A percentile compares a stretch with the other conserved stretches of the same genome.
These are phyloP conservation scores for Dasyprocta punctata DNA, from an alignment of 2,113 vertebrate species.

Conservation along the genomic window DNA sequence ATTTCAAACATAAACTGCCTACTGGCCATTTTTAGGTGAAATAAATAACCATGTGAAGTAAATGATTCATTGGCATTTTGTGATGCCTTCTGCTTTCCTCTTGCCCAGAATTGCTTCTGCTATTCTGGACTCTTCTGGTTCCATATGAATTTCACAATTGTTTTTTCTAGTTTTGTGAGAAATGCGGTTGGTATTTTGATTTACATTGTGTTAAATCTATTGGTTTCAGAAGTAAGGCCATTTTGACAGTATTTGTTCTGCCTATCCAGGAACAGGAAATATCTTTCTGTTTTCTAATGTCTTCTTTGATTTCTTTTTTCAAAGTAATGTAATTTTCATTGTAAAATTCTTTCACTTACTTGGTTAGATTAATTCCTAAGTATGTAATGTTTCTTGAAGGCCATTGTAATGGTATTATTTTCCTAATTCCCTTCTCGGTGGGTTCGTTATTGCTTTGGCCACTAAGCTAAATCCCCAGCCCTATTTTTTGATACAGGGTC, in stretches of 20 bases:
- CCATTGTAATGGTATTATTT: background rate
- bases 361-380: background rate
- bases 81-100: background rate
- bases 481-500: too few species aligned
- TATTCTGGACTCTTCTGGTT: background rate
- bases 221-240: background rate
- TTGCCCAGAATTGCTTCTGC: background rate
- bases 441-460: background rate
- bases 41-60: background rate
- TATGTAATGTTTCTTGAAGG: background rate
- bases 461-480: too few species aligned
- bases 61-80: background rate
- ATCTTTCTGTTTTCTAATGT: too few species aligned
- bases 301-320: background rate
- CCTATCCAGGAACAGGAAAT: background rate
- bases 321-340: background rate
- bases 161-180: background rate
- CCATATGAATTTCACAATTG: background rate
- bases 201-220: background rate
- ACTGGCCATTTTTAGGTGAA: background rate
- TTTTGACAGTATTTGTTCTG: background rate
- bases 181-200: background rate
- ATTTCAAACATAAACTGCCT: background rate
- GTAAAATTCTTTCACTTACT: background rate
- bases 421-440: background rate